Base-by-base conservation (phyloP, 2,797 vertebrate species). In the Myiotriccus ornatus region DNA sequence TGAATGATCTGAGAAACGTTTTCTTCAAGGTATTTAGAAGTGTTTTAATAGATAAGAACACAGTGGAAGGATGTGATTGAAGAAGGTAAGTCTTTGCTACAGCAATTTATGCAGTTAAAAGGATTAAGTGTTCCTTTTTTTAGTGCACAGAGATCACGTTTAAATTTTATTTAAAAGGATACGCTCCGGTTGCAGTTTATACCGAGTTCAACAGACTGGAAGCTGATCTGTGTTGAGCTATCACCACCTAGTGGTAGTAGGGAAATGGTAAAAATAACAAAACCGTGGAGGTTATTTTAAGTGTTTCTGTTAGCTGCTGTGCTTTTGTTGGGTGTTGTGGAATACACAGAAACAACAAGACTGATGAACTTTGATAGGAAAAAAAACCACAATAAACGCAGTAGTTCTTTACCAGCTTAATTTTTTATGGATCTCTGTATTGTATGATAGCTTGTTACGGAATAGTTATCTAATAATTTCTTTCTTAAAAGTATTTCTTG, bases 181-280 rank as follows among this genome's bases (percentile, higher is more conserved):
- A 1, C 7, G 11, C 28, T 10, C n/a, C 0, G 1, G 14, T 23
- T 57, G 22, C 16, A 47, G 28, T 62, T 83, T 46, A 20, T 24
- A 1, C 8, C 68, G 32, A 21, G 35, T 83, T 50, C 41, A 41
- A 6, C 39, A 7, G 44, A 14, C 3, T 47, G 34, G 47, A 55
- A 81, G 39, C 65, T 52, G 78, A 92, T 96, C 35, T 57, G 78
- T 55, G 95, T 93, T 92, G 71, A 95, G 53, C 68, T 95, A 63
- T 93, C 90, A 24, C 96, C 96, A 97, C 43, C 97, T 95, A 93
- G 95, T 96, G 97, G 95, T 49, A 10, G 13, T 10, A 53, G 9
- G 24, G 32, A 52, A 56, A 35, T 9, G 0, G 11, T 41, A 17
- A 22, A 39, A 65, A 30, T 44, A 50, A 16, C 6, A 27, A 23